These are phyloP conservation scores for Mionectes macconnelli DNA, from an alignment of 2,113 vertebrate genomes.

Conservation along the genomic window DNA sequence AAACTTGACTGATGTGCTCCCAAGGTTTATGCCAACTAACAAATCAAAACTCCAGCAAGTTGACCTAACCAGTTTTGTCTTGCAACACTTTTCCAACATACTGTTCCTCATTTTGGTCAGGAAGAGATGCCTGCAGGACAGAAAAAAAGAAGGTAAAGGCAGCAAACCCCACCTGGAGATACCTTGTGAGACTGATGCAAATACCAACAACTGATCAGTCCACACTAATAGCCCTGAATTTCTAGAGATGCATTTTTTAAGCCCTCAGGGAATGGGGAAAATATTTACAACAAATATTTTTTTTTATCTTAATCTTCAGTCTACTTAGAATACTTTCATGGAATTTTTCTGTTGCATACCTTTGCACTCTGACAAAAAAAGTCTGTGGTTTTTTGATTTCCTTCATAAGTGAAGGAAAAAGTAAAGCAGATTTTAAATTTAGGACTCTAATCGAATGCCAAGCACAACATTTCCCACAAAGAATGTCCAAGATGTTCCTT, in stretches of 20 bases:
- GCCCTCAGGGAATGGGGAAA: slow-evolving; percentile 11
- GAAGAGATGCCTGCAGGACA: not conserved
- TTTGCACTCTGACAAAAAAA: not conserved
- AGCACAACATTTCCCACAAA: not conserved
- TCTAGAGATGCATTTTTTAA: not conserved
- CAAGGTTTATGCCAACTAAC: not conserved
- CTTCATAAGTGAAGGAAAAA: not conserved
- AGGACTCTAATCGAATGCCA: not conserved
- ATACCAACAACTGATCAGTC: slow-evolving; percentile 47
- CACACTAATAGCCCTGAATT: not conserved
- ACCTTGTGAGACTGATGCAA: not conserved
- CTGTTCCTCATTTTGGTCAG: not conserved
- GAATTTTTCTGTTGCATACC: slow-evolving; percentile 11
- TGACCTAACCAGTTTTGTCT: not conserved
- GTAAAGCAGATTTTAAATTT: not conserved
- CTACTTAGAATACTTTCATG: not conserved
- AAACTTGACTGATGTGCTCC: not conserved
- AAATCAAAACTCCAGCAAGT: not conserved
- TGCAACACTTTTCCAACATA: slow-evolving; percentile 1
- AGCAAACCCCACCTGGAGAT: not conserved
- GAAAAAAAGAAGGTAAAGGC: not conserved
- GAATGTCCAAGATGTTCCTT: not conserved
- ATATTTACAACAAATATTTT: slow-evolving; percentile 40
- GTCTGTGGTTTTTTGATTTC: not conserved
- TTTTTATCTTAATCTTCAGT: slow-evolving; percentile 53